A percentile compares a stretch with the other conserved stretches of the same genome.
These are phyloP conservation scores for Hypotaenidia okinawae DNA, from an alignment of 2,797 vertebrate species.

Conservation along the genomic window DNA sequence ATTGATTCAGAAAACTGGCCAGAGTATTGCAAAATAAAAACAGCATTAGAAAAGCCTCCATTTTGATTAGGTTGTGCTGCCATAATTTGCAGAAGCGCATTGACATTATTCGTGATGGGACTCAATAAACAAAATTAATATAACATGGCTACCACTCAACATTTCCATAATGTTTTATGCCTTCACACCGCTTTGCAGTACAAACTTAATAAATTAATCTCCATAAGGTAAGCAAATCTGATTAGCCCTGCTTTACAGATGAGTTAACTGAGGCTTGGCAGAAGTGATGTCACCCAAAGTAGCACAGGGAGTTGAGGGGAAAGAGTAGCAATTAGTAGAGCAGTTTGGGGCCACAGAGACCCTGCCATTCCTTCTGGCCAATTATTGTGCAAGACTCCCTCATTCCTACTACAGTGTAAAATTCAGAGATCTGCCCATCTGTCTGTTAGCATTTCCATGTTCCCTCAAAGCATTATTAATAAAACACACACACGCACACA, in stretches of 20 bases:
- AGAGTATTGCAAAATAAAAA: slow-evolving; percentile 24
- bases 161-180: slow-evolving; percentile 41
- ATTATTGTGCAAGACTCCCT: background rate
- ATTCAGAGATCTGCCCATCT: background rate
- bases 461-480: background rate
- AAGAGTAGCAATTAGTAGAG: background rate
- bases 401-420: background rate
- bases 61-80: slow-evolving; percentile 40
- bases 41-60: background rate
- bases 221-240: slow-evolving; percentile 43
- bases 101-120: slow-evolving; percentile 59
- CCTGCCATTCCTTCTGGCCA: background rate
- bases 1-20: slow-evolving; percentile 31
- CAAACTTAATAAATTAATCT: slow-evolving; percentile 53
- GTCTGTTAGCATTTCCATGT: background rate
- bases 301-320: background rate
- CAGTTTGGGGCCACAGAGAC: background rate
- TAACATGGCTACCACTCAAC: slow-evolving; percentile 29
- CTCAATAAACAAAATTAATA: slow-evolving; percentile 57
- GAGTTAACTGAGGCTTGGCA: slow-evolving; percentile 38
- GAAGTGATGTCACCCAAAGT: slow-evolving; percentile 3
- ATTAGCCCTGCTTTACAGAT: slow-evolving; percentile 53
- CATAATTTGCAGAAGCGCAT: slow-evolving; percentile 19
- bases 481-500: background rate
- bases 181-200: background rate